Percentiles rank a stretch among this genome's conserved stretches.
phyloP scores from a whole-genome alignment of 2,888 invertebrate species.

The Apodemia mormo region DNA sequence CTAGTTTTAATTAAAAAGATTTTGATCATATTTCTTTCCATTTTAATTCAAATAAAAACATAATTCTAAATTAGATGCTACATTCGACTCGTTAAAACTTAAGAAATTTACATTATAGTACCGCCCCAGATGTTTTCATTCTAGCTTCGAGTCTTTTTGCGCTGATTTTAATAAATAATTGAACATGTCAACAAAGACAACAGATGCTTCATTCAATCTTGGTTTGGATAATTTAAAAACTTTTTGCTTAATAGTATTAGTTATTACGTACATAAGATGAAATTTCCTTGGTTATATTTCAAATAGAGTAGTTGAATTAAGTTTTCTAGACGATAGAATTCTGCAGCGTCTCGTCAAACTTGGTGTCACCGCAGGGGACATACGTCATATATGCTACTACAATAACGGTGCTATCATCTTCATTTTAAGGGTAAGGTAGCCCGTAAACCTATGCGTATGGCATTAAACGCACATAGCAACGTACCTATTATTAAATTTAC shows the following conservation, averaged over 20 bases:
- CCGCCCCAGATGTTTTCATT: not conserved
- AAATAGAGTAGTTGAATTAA: too few relatives aligned
- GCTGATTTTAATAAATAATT: not conserved
- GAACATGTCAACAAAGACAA: not conserved
- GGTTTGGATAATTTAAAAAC: not conserved
- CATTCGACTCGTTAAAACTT: not conserved
- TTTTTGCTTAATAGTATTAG: not conserved
- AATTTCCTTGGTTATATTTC: too few relatives aligned
- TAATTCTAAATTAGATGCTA: not conserved
- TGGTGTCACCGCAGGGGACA: too few relatives aligned
- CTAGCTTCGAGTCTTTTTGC: not conserved
- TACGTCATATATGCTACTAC: too few relatives aligned
- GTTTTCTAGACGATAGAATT: too few relatives aligned
- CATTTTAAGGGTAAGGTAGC: too few relatives aligned
- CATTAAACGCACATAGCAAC: too few relatives aligned
- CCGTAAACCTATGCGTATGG: accelerated
- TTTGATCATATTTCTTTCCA: not conserved
- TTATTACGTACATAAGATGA: too few relatives aligned
- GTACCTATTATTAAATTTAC: too few relatives aligned
- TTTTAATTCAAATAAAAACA: not conserved
- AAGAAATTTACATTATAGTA: not conserved
- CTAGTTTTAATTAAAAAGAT: too few relatives aligned
- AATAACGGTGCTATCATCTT: too few relatives aligned
- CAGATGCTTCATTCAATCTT: not conserved
- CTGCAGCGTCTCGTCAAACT: too few relatives aligned